These are phyloP conservation scores for Platalea minor DNA, from an alignment of 2,797 vertebrate species.

Conservation along the genomic window DNA sequence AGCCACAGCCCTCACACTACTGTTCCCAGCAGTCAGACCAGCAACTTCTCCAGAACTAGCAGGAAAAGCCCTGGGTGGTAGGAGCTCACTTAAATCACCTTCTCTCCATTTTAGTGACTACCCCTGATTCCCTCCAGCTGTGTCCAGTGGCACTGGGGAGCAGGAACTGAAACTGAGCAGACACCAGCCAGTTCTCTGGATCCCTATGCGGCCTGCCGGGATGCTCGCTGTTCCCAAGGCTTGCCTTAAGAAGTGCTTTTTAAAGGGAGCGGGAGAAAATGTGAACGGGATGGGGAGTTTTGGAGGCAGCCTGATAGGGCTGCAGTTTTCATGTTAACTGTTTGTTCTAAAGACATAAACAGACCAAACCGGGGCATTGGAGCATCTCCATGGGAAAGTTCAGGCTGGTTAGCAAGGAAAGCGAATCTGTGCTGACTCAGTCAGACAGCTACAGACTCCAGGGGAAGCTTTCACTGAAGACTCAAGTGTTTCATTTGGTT, in stretches of 20 bases:
- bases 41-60: rapidly evolving
- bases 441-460: background rate
- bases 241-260: background rate
- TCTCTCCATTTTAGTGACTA: background rate
- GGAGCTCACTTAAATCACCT: background rate
- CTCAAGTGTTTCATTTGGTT: background rate
- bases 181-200: background rate
- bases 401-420: background rate
- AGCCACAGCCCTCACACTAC: rapidly evolving
- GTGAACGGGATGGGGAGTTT: background rate
- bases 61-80: background rate
- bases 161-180: background rate
- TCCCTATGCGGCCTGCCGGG: background rate
- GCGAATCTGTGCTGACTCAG: slow-evolving; percentile 26
- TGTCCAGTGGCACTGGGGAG: background rate
- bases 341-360: background rate
- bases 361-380: background rate
- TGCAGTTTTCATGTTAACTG: background rate
- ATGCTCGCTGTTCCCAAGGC: background rate
- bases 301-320: background rate
- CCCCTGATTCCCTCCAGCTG: background rate
- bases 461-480: slow-evolving; percentile 25
- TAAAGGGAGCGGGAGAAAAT: background rate
- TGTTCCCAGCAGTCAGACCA: background rate
- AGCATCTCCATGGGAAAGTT: slow-evolving; percentile 5